Percentiles rank a stretch among this genome's conserved stretches.
Conservation (phyloP, 2,888 invertebrate genomes). For the Omphaloscelis lunosa region DNA sequence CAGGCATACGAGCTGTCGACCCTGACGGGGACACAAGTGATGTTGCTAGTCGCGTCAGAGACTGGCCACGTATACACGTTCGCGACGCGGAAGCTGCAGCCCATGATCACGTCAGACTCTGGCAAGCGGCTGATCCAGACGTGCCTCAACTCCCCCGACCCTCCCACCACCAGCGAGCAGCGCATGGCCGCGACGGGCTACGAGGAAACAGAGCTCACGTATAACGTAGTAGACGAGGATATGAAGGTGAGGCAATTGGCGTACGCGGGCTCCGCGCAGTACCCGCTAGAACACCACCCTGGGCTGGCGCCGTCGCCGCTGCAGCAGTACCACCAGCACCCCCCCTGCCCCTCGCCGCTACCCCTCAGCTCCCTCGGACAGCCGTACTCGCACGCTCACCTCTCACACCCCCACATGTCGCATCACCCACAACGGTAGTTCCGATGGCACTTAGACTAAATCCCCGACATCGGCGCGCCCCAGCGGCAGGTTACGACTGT, state of each 20-base stretch:
- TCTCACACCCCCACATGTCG: constrained; percentile 93
- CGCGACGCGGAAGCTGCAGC: constrained; percentile 99
- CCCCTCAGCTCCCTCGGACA: constrained; percentile 90
- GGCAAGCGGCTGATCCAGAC: constrained; percentile 99
- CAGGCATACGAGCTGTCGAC: constrained; percentile 99
- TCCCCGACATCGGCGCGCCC: constrained; percentile 68
- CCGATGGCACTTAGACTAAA: constrained; percentile 79
- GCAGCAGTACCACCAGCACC: constrained; percentile 94
- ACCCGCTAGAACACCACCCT: constrained; percentile 93
- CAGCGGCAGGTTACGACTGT: constrained; percentile 74
- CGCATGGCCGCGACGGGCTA: constrained; percentile 99
- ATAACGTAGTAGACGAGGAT: constrained; percentile 98
- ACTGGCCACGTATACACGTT: constrained; percentile 99
- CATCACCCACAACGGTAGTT: constrained; percentile 96
- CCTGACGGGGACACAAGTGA: constrained; percentile 99
- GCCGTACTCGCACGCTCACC: constrained; percentile 89
- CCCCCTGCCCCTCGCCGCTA: constrained; percentile 94
- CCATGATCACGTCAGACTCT: constrained; percentile 99
- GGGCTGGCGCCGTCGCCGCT: constrained; percentile 91
- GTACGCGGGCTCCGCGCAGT: constrained; percentile 94
- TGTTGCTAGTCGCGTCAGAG: constrained; percentile 99
- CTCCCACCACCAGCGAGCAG: constrained; percentile 96
- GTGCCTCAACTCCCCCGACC: constrained; percentile 99
- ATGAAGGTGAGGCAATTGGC: constrained; percentile 99
- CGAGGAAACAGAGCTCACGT: constrained; percentile 99